A percentile compares a stretch with the other conserved stretches of the same genome.
Evolutionary conservation across 2,888 invertebrate genomes (phyloP).

Genomic region (Lasioglossum pauxillum): DNA sequence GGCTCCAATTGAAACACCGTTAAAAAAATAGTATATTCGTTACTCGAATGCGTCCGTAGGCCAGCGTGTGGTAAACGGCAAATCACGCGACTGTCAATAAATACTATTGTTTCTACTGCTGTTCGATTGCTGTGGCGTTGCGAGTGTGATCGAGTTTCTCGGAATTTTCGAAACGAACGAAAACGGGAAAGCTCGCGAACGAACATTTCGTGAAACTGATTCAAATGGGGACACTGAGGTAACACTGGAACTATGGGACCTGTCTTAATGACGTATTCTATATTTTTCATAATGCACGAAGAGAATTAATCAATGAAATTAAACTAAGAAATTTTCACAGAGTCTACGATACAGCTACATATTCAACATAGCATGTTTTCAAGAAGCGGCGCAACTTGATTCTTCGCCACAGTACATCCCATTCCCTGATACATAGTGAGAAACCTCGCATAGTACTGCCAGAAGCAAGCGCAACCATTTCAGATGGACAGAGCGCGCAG

Average conservation of each 20-base stretch:
- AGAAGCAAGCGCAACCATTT: neutral
- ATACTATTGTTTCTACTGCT: neutral
- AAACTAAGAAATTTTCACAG: too few relatives aligned
- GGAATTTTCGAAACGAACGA: neutral
- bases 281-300: too few relatives aligned
- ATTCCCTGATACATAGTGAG: neutral
- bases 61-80: neutral
- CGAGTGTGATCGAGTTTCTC: neutral
- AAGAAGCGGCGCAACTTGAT: neutral
- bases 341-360: neutral
- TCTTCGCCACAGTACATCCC: neutral
- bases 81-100: constrained; percentile 7
- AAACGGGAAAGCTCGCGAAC: neutral
- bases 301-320: too few relatives aligned
- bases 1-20: neutral
- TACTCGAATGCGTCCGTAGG: neutral
- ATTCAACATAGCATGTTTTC: neutral
- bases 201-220: neutral
- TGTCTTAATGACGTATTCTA: neutral
- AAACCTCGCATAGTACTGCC: neutral
- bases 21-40: constrained; percentile 15
- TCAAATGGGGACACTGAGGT: neutral
- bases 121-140: neutral
- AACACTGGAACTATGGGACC: neutral
- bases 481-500: neutral